Percentiles rank a stretch among this genome's conserved stretches.
phyloP scores from a whole-genome alignment of 2,113 vertebrate species.

The Burhinus oedicnemus region DNA sequence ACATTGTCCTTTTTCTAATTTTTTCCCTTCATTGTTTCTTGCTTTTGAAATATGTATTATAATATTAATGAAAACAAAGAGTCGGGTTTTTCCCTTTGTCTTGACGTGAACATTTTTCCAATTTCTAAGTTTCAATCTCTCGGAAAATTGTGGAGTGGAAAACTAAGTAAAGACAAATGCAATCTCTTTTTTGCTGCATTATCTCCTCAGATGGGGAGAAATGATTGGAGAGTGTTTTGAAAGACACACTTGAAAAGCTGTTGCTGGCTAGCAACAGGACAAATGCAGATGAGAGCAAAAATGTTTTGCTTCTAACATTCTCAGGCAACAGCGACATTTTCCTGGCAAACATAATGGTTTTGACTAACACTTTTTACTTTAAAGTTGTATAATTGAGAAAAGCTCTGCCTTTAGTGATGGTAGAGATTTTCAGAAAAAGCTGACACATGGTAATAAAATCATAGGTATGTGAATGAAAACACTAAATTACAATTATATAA shows the following conservation, averaged over 20 bases:
- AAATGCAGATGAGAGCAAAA: not conserved
- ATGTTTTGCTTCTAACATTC: not conserved
- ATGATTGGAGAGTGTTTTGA: not conserved
- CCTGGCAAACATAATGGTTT: not conserved
- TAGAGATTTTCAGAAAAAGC: not conserved
- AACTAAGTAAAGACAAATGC: not conserved
- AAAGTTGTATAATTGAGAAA: not conserved
- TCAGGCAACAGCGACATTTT: not conserved
- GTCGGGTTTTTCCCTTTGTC: not conserved
- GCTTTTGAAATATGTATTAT: not conserved
- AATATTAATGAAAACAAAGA: not conserved
- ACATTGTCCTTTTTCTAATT: not conserved
- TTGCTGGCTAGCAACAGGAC: not conserved
- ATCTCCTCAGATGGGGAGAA: not conserved
- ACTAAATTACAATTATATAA: not conserved
- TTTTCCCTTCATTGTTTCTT: not conserved
- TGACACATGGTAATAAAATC: not conserved
- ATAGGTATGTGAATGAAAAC: not conserved
- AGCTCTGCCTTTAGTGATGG: not conserved
- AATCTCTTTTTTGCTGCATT: not conserved
- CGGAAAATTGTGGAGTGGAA: not conserved
- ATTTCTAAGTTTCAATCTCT: not conserved
- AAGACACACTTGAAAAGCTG: not conserved
- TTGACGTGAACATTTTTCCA: not conserved
- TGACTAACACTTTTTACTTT: not conserved